Conservation (phyloP, 2,113 vertebrate genomes). For the Albula glossodonta region DNA sequence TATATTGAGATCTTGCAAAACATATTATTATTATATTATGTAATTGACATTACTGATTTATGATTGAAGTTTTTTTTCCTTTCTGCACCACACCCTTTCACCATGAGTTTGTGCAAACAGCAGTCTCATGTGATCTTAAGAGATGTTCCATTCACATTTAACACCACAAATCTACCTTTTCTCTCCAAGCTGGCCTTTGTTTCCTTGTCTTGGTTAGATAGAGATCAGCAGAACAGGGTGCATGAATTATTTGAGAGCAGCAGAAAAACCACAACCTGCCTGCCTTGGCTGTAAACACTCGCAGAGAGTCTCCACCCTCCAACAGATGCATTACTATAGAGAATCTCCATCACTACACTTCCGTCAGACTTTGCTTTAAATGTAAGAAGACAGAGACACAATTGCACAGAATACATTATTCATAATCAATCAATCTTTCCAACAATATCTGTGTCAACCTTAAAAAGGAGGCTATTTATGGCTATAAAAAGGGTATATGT, state of each 20-base stretch:
- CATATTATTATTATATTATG: neutral
- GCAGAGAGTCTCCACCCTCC: neutral
- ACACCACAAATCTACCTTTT: neutral
- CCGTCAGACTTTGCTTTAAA: neutral
- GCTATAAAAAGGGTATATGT: too few species aligned
- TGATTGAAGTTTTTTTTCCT: too few species aligned
- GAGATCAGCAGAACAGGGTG: neutral
- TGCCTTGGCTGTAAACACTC: neutral
- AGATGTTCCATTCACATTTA: neutral
- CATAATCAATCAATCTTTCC: neutral
- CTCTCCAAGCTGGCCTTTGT: neutral
- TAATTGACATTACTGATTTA: too few species aligned
- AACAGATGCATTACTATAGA: neutral
- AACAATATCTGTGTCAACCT: neutral
- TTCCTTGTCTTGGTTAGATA: neutral
- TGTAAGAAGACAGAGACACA: neutral
- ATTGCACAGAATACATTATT: neutral
- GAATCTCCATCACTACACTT: neutral
- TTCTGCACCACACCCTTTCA: neutral
- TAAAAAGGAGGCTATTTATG: too few species aligned
- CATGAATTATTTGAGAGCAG: neutral
- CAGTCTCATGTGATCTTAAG: neutral
- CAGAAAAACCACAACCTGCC: constrained; percentile 9
- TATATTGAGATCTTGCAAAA: neutral
- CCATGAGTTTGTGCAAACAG: neutral